Base-by-base conservation (phyloP, 2,888 invertebrate genomes). In the Sabatieria punctata region DNA sequence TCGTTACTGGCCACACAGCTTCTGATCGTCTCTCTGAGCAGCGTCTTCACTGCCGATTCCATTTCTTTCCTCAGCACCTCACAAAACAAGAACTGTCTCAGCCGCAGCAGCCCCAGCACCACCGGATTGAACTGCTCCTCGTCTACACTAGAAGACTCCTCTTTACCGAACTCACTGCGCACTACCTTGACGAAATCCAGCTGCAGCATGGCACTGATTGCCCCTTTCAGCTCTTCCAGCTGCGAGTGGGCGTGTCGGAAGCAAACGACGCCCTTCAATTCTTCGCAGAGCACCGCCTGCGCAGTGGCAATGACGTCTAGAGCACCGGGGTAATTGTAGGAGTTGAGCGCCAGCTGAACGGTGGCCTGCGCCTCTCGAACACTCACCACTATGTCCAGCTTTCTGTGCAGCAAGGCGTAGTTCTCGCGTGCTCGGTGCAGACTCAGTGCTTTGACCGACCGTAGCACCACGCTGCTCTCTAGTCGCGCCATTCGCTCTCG, bases 341-440 rank as follows among this genome's bases (percentile, higher is more conserved):
- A 86, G 51, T 89, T 85, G 39, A 97, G 72, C 42, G 95, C 72
- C 46, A 89, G 74, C 66, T 97, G 97, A 60, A 97, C 82, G 68
- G 88, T 93, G 1, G 91, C 85, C 66, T 97, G 97, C 19, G 95
- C 93, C 72, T 97, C 93, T 66, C 91, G 82, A 8, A 95, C 88
- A 2, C 88, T 89, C 6, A 82, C 78, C 80, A 95, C 91, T 48
- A 91, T 70, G 63, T 85, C 85, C 40, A 93, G 69, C 73, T 74
- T 39, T 4, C 8, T 2, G 13, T 22, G 18, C 26, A 41, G 26
- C 6, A 18, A 18, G 6, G 42, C 30, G n/a, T 21, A 19, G 33
- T 42, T 27, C 3, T 21, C 30, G 19, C 42, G 30, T 2, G 42
- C 42, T 6, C 22, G 42, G 30, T 46, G 52, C 57, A 66, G 63